Evolutionary conservation across 1,140 invertebrate species (phyloP).

Genomic region (Panagrolaimus sp.): DNA sequence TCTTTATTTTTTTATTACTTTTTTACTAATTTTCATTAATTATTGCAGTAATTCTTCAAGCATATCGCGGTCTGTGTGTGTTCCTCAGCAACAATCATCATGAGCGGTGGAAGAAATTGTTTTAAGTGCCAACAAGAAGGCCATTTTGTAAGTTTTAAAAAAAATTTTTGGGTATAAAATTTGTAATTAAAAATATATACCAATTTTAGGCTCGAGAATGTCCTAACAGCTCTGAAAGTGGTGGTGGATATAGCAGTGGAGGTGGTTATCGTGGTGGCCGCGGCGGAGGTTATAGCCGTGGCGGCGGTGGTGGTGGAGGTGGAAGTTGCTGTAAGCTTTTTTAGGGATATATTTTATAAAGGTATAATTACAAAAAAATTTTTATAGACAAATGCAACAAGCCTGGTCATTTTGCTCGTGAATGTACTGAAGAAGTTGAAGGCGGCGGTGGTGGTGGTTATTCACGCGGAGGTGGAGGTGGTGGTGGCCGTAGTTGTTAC

Average conservation of each 20-base stretch:
- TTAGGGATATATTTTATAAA: too few relatives aligned
- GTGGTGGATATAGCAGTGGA: neutral
- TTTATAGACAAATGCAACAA: constrained; percentile 14
- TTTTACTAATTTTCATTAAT: too few relatives aligned
- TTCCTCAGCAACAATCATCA: constrained; percentile 8
- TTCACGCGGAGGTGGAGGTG: neutral
- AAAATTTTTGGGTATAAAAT: too few relatives aligned
- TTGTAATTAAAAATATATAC: too few relatives aligned
- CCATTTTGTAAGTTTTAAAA: neutral
- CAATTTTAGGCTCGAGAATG: constrained; percentile 16
- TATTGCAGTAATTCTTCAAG: neutral
- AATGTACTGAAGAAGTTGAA: neutral
- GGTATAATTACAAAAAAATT: too few relatives aligned
- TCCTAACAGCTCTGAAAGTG: constrained; percentile 5
- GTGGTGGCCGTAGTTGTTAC: too few relatives aligned
- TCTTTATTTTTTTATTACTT: too few relatives aligned
- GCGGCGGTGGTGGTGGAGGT: neutral
- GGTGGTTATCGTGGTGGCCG: neutral
- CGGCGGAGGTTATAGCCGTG: neutral
- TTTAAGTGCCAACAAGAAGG: constrained; percentile 7
- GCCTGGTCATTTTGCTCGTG: constrained; percentile 6
- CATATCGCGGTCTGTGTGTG: neutral
- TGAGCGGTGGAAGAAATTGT: neutral
- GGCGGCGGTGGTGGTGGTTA: neutral
- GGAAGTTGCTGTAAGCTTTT: neutral